phyloP scores from a whole-genome alignment of 2,113 vertebrate species.

The Pachycephala philippinensis region DNA sequence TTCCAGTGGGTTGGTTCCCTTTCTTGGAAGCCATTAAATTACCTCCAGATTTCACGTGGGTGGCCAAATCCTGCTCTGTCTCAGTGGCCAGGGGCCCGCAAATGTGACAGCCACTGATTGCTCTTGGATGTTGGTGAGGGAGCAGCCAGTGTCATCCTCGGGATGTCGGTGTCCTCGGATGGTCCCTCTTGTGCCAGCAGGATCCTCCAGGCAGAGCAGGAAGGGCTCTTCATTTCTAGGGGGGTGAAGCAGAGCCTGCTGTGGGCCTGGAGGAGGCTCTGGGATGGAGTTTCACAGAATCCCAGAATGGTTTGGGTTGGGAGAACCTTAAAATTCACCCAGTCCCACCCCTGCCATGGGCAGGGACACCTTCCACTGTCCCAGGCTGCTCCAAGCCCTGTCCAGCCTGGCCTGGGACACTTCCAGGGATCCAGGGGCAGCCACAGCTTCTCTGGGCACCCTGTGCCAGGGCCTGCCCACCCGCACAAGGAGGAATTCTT shows the following conservation, averaged over 20 bases:
- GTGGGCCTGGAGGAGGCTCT: background rate
- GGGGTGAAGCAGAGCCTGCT: background rate
- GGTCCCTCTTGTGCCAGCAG: background rate
- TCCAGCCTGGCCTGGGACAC: background rate
- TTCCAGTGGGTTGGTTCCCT: constrained; percentile 14
- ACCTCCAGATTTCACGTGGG: background rate
- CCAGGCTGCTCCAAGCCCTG: fast-evolving
- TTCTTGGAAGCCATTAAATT: constrained; percentile 10
- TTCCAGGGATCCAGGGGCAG: background rate
- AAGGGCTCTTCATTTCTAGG: background rate
- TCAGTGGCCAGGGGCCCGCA: background rate
- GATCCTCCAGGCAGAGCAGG: background rate
- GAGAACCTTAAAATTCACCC: background rate
- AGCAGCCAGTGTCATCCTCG: fast-evolving
- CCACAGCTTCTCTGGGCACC: background rate
- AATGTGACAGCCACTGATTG: background rate
- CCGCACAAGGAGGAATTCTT: background rate
- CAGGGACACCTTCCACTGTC: background rate
- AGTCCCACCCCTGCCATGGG: background rate
- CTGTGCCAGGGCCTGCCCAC: background rate
- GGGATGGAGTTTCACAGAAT: background rate
- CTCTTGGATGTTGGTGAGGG: fast-evolving
- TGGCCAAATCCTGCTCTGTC: background rate
- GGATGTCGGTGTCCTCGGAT: fast-evolving
- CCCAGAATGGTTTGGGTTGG: background rate